These are phyloP conservation scores for Calliphora vomitoria DNA, from an alignment of 2,888 invertebrate genomes.

Conservation along the genomic window DNA sequence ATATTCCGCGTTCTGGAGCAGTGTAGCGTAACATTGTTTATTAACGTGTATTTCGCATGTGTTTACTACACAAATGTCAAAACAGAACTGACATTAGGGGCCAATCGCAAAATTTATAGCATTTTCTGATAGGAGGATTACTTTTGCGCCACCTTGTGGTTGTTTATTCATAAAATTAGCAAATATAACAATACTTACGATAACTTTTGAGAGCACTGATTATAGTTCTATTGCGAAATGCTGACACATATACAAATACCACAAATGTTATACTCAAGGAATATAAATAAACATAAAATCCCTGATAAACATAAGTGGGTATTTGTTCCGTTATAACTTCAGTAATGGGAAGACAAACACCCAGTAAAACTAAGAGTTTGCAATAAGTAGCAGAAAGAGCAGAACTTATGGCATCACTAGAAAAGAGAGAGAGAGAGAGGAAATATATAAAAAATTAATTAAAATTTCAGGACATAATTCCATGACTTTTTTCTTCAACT, in stretches of 20 bases:
- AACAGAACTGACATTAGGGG: too few relatives aligned
- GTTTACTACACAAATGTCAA: too few relatives aligned
- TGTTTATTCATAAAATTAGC: too few relatives aligned
- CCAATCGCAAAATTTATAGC: too few relatives aligned
- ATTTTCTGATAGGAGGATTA: too few relatives aligned
- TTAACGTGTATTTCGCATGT: too few relatives aligned
- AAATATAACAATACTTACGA: too few relatives aligned
- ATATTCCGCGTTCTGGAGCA: too few relatives aligned
- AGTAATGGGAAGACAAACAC: slow-evolving; percentile 94
- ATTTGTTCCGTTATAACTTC: slow-evolving; percentile 93
- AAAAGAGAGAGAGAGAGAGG: neutral
- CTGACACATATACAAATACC: slow-evolving; percentile 88
- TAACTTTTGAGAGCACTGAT: slow-evolving; percentile 86
- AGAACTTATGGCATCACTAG: slow-evolving; percentile 89
- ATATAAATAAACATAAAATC: slow-evolving; percentile 93
- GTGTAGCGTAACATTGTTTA: too few relatives aligned
- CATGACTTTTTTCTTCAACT: slow-evolving; percentile 76
- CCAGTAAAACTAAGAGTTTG: slow-evolving; percentile 92
- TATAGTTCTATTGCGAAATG: slow-evolving; percentile 88
- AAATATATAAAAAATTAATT: neutral
- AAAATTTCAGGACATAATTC: too few relatives aligned
- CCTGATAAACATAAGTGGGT: slow-evolving; percentile 91
- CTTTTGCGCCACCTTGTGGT: too few relatives aligned
- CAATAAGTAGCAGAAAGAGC: slow-evolving; percentile 93
- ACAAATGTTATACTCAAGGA: slow-evolving; percentile 91